Conservation (phyloP, 2,888 invertebrate genomes). For the Globia sparganii region DNA sequence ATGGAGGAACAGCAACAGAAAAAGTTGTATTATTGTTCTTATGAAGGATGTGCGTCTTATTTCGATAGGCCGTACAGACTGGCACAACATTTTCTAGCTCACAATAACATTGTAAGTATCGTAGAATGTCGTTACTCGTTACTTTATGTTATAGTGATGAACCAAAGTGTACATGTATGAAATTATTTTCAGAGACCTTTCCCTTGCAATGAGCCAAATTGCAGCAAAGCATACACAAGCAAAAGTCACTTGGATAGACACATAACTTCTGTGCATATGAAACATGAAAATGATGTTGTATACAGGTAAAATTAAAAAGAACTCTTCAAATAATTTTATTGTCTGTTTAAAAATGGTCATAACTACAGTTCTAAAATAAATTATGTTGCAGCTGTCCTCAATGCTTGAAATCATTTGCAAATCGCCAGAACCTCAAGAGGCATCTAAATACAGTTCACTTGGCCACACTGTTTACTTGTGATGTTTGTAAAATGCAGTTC, state of each 20-base stretch:
- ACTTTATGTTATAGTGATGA: neutral
- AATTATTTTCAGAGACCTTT: constrained; percentile 88
- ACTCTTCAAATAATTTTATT: neutral
- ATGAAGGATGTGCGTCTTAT: constrained; percentile 82
- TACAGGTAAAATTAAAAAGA: constrained; percentile 75
- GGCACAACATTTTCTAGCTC: constrained; percentile 89
- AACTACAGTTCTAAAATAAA: neutral
- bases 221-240: constrained; percentile 91
- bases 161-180: constrained; percentile 3
- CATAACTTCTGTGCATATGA: constrained; percentile 84
- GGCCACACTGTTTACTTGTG: constrained; percentile 84
- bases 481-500: constrained; percentile 88
- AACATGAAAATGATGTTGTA: constrained; percentile 73
- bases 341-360: too few species aligned
- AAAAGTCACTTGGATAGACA: constrained; percentile 92
- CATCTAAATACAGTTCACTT: constrained; percentile 89
- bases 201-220: constrained; percentile 90
- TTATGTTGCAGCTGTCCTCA: constrained; percentile 81
- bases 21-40: constrained; percentile 63
- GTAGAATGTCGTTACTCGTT: neutral
- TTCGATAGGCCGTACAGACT: constrained; percentile 90
- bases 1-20: constrained; percentile 58
- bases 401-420: constrained; percentile 89
- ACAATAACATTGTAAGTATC: constrained; percentile 90
- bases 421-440: constrained; percentile 89